Evolutionary conservation across 2,797 vertebrate species (phyloP).

Genomic region (Enteromius radiatus): DNA sequence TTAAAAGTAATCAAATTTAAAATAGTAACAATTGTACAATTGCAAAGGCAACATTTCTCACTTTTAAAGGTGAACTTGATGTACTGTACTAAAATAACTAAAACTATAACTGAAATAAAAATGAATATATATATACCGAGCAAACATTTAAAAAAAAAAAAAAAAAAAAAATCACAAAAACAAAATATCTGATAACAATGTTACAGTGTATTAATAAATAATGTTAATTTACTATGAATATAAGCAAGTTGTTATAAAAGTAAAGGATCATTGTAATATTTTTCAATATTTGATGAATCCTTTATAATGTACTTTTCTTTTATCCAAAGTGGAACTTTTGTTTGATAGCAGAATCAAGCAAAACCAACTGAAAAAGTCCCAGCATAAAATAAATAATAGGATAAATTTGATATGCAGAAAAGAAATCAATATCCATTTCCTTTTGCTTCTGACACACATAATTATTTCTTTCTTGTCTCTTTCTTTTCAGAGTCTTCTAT

Average conservation of each 20-base stretch:
- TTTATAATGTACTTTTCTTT: background rate
- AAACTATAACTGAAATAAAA: background rate
- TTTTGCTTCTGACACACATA: constrained; percentile 53
- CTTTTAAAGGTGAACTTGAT: background rate
- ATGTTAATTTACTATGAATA: background rate
- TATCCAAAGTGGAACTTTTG: constrained; percentile 7
- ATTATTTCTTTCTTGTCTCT: constrained; percentile 49
- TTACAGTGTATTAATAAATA: too few relatives aligned
- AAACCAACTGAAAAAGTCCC: constrained; percentile 32
- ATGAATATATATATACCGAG: background rate
- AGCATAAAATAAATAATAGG: constrained; percentile 35
- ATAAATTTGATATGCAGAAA: constrained; percentile 60
- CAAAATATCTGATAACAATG: background rate
- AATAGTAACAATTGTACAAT: too few relatives aligned
- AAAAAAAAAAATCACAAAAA: background rate
- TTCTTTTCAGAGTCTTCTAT: constrained; percentile 49
- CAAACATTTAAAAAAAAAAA: too few relatives aligned
- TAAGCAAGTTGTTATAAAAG: background rate
- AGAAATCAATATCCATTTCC: constrained; percentile 60
- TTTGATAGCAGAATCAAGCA: constrained; percentile 30
- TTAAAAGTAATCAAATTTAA: too few relatives aligned
- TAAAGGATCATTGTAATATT: background rate
- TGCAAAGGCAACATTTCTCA: background rate
- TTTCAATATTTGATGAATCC: background rate
- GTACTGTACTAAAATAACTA: too few relatives aligned